Evolutionary conservation across 2,113 vertebrate species (phyloP).

Genomic region (Lycaon pictus): DNA sequence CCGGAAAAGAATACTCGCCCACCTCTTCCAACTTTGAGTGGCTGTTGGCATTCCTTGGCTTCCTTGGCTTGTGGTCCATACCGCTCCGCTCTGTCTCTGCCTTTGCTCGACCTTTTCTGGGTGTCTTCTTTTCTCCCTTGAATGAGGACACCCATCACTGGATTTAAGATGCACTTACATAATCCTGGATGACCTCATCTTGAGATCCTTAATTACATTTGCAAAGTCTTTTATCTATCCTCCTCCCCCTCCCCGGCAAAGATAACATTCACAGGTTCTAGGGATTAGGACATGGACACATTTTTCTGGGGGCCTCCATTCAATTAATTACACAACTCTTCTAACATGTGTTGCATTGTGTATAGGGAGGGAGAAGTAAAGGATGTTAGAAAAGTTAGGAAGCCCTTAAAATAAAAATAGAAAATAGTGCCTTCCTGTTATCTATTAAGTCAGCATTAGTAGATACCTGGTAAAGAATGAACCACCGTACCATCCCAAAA

Average conservation of each 20-base stretch:
- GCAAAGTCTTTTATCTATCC: background rate
- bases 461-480: background rate
- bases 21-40: background rate
- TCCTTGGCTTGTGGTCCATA: background rate
- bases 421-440: background rate
- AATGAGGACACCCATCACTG: background rate
- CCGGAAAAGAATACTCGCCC: background rate
- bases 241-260: no score
- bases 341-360: background rate
- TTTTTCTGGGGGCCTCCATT: fast-evolving
- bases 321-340: background rate
- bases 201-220: background rate
- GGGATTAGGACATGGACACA: fast-evolving
- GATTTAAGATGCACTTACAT: background rate
- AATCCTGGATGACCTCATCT: background rate
- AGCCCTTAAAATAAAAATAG: background rate
- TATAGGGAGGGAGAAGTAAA: background rate
- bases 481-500: background rate
- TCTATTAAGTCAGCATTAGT: background rate
- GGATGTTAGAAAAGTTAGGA: background rate
- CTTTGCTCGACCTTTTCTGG: background rate
- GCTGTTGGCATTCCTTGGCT: background rate
- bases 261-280: background rate
- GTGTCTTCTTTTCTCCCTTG: background rate
- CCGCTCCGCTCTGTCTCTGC: background rate